Evolutionary conservation across 2,797 vertebrate species (phyloP).

Genomic region (Labroides dimidiatus): DNA sequence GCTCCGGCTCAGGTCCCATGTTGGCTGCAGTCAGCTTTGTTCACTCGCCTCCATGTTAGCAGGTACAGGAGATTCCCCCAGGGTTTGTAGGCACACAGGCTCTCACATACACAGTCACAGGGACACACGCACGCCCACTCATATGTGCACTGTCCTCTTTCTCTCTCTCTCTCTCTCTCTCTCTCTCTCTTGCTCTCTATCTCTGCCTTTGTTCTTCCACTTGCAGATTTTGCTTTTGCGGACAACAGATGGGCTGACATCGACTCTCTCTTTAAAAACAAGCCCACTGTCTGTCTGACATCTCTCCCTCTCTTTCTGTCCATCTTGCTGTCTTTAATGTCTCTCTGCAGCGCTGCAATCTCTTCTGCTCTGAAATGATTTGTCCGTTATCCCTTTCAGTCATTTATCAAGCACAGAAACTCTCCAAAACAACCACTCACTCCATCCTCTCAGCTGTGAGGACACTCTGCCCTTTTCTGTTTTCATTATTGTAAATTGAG

Average conservation of each 20-base stretch:
- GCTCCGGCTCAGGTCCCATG: constrained; percentile 31
- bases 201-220: constrained; percentile 50
- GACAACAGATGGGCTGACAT: constrained; percentile 74
- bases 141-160: constrained; percentile 35
- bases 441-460: constrained; percentile 12
- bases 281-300: constrained; percentile 61
- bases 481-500: constrained; percentile 16
- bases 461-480: constrained; percentile 12
- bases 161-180: constrained; percentile 3
- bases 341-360: constrained; percentile 24
- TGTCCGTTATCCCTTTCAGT: constrained; percentile 22
- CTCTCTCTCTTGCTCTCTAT: constrained; percentile 5
- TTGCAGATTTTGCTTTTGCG: constrained; percentile 64
- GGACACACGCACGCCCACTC: constrained; percentile 46
- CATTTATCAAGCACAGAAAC: constrained; percentile 25
- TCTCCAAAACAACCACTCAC: constrained; percentile 7
- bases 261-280: constrained; percentile 60
- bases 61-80: constrained; percentile 61
- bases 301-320: constrained; percentile 35
- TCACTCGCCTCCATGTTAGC: constrained; percentile 66
- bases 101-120: constrained; percentile 30
- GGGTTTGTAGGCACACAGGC: constrained; percentile 37
- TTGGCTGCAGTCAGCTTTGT: constrained; percentile 68
- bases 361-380: constrained; percentile 32
- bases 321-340: constrained; percentile 25